Base-by-base conservation (phyloP, 2,797 vertebrate species). In the Sphenodon punctatus region DNA sequence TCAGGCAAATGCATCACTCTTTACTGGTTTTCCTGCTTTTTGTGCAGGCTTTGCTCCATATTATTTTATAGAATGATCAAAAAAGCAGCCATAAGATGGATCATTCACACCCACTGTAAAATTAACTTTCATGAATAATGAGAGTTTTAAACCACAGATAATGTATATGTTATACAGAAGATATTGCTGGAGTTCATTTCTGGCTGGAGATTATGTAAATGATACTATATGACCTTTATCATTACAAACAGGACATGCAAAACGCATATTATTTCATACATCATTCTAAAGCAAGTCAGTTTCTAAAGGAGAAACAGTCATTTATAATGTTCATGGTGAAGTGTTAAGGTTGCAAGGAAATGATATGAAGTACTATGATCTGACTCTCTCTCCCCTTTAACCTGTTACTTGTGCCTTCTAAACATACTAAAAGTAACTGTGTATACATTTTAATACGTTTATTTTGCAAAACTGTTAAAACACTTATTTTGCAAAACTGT, bases 221-320 rank as follows among this genome's bases (percentile, higher is more conserved):
- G 94, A 97, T 97, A 95, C 90, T 95, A 96, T 95, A 95, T 97
- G 97, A 98, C 97, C 97, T 97, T 97, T 97, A 97, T 97, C 96
- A 97, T 95, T 96, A 95, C 92, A 94, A 96, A 96, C 95, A 97
- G 96, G 96, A 97, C 96, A 96, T 93, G 94, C 93, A 92, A 96
- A 96, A 95, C 92, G 95, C 95, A 97, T 94, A 93, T 95, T 96
- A 96, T 96, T 98, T 97, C 97, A 98, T 98, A 97, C 96, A 98
- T 99, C 98, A 98, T 97, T 77, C 93, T 94, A 96, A 93, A 94
- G 90, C 87, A 86, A 94, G 93, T 95, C 96, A 95, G 93, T 95
- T 95, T 93, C 93, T 96, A 96, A 95, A 96, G 89, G 90, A 93
- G 93, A 97, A 97, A 96, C 89, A 94, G 95, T 95, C 97, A 97